These are phyloP conservation scores for Boloria selene DNA, from an alignment of 2,888 invertebrate genomes.

Conservation along the genomic window DNA sequence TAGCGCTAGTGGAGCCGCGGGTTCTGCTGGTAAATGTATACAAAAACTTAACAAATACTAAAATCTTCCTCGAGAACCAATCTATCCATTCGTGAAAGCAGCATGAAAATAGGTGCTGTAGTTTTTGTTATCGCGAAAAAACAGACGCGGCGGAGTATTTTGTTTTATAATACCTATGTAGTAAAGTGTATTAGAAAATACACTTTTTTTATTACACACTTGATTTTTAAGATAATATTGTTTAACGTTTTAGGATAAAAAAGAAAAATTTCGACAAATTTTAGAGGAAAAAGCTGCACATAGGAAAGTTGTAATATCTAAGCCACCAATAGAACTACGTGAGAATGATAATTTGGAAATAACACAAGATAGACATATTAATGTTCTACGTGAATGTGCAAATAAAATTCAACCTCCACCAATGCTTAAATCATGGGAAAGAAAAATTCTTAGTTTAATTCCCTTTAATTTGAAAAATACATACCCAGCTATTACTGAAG, in stretches of 20 bases:
- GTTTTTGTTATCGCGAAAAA: too few relatives aligned
- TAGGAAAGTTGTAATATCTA: constrained; percentile 65
- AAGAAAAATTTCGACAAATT: constrained; percentile 64
- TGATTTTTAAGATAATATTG: neutral
- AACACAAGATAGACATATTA: constrained; percentile 77
- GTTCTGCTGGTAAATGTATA: too few relatives aligned
- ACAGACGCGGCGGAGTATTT: too few relatives aligned
- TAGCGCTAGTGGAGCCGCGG: too few relatives aligned
- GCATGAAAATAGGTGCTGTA: too few relatives aligned
- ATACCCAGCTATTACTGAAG: constrained; percentile 79
- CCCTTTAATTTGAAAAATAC: constrained; percentile 79
- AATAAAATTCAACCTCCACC: constrained; percentile 82
- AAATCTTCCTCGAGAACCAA: too few relatives aligned
- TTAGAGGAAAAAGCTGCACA: constrained; percentile 68
- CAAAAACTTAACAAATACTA: too few relatives aligned
- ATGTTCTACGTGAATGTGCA: constrained; percentile 81
- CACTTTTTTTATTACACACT: neutral
- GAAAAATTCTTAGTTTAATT: constrained; percentile 82
- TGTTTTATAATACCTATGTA: too few relatives aligned
- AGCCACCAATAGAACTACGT: constrained; percentile 54
- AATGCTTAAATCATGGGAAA: constrained; percentile 84
- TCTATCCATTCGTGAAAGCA: too few relatives aligned
- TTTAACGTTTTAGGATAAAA: constrained; percentile 65
- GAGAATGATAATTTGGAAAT: constrained; percentile 75
- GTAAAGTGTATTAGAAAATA: too few relatives aligned